Base-by-base conservation (phyloP, 2,113 vertebrate genomes). In the Cottus gobio region DNA sequence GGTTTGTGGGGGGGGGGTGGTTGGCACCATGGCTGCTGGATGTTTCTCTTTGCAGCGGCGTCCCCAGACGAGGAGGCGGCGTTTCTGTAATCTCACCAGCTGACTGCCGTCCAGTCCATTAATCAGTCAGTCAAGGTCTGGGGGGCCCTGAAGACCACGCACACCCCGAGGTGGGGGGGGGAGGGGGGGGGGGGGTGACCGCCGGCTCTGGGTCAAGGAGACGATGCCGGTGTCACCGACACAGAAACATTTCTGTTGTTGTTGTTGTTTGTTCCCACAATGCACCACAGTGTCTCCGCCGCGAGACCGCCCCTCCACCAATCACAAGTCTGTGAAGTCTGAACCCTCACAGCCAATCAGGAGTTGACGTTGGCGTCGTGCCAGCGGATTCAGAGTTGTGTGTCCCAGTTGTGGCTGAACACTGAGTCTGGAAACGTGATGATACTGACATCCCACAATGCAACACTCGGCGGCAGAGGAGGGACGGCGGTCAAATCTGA, bases 41-140 rank as follows among this genome's bases (percentile, higher is more conserved):
- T 89, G 91, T 90, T 92, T 89, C 91, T 91, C 80, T 91, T 76
- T 82, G 82, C 79, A 58, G 86, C 54, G 31, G 75, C 78, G 39
- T 90, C 89, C 92, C 88, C 58, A 20, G 88, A 83, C 57, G 85
- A 82, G 83, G 83, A 91, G 86, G 77, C 84, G 74, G 87, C 72
- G 79, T 77, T 86, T 90, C 88, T 91, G 85, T 88, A 93, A 93
- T 92, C 93, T 93, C 90, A 89, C 86, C 85, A 89, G 86, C 93
- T 93, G 93, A 94, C 89, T 90, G 85, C 64, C 71, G 85, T 91
- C 93, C 94, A 93, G 92, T 89, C 91, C 90, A 90, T 93, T 90
- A 92, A 92, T 94, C 87, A 91, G 90, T 85, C 90, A 86, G 89
- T 93, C 90, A 88, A 86, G 87, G 91, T 88, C 90, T 91, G 82